A percentile compares a stretch with the other conserved stretches of the same genome.
These are phyloP conservation scores for Myotis davidii DNA, from an alignment of 2,113 vertebrate genomes.

Conservation along the genomic window DNA sequence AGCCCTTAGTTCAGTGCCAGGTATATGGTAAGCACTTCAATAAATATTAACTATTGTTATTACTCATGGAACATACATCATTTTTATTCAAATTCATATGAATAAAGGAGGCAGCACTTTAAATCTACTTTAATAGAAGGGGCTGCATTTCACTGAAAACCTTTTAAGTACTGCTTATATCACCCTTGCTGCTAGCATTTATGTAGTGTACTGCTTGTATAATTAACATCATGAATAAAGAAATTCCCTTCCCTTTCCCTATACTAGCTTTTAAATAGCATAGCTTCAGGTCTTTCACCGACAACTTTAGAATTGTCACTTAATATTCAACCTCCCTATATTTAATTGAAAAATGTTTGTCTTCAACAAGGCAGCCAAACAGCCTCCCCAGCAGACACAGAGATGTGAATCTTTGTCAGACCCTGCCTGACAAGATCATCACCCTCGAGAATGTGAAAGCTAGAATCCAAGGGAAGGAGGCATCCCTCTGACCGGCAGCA, in stretches of 20 bases:
- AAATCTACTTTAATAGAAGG: slow-evolving; percentile 52
- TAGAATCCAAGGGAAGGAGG: neutral
- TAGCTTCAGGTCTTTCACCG: slow-evolving; percentile 66
- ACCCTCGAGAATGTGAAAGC: neutral
- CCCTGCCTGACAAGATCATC: neutral
- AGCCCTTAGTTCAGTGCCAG: slow-evolving; percentile 23
- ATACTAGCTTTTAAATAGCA: slow-evolving; percentile 58
- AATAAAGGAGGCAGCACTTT: slow-evolving; percentile 30
- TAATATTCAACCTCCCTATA: slow-evolving; percentile 69
- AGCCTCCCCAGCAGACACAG: neutral
- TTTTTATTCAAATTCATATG: neutral
- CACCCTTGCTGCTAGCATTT: neutral
- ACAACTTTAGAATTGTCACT: slow-evolving; percentile 68
- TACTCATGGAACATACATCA: neutral
- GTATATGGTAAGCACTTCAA: neutral
- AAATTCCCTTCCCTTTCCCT: slow-evolving; percentile 41
- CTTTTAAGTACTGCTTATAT: slow-evolving; percentile 29
- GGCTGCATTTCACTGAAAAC: slow-evolving; percentile 42
- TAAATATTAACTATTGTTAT: slow-evolving; percentile 41
- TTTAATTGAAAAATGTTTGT: neutral
- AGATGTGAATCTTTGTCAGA: neutral
- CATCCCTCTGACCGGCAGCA: neutral
- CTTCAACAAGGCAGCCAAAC: neutral
- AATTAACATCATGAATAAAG: slow-evolving; percentile 32
- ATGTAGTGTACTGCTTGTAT: neutral